Evolutionary conservation across 2,113 vertebrate genomes (phyloP), one percentile per base, ranked within the genome.

Genomic region (Isurus oxyrinchus): DNA sequence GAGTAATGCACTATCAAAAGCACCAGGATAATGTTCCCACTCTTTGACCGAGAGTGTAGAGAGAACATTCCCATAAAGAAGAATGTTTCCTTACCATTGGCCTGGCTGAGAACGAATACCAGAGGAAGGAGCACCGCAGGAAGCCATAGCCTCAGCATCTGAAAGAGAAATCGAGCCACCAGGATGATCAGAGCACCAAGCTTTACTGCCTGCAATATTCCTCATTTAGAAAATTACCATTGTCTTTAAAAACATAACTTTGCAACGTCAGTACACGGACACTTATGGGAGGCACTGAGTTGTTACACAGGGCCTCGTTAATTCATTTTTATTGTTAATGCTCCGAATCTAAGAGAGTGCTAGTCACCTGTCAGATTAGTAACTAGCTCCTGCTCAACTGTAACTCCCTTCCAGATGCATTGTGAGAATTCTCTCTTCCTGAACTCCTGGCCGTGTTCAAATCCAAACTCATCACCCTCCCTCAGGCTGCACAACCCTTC

Each of bases 141-240:
- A 8, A 93, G 61, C 90, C 59, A 63, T 10, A 93, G 35, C 14
- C 59, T 93, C 90, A 93, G 35, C 90, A 93, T 93, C 90, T 93
- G 90, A 40, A 93, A 63, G 59, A 63, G 57, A 40, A 63, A 63
- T 63, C 14, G 16, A 63, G 35, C 0, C 6, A 14, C 4, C 14
- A 25, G 8, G 10, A 57, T 55, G 53, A 90, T 40, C 35, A 40
- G n/a, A 40, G 11, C n/a, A 81, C 19, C n/a, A 21, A 84, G n/a
- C 76, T 84, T 5, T 16, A 44, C 44, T 11, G 3, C n/a, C 14
- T 6, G 40, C 14, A 40, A 19, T 8, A 31, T 31, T 31, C 69
- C 40, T 6, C n/a, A 44, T 5, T 44, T 5, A 19, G 0, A 21
- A 79, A 79, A 35, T 13, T n/a, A 79, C 31, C 35, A 3, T 79